Evolutionary conservation across 2,797 vertebrate species (phyloP), one percentile per base, ranked within the genome.

Genomic region (Cheirogaleus major): DNA sequence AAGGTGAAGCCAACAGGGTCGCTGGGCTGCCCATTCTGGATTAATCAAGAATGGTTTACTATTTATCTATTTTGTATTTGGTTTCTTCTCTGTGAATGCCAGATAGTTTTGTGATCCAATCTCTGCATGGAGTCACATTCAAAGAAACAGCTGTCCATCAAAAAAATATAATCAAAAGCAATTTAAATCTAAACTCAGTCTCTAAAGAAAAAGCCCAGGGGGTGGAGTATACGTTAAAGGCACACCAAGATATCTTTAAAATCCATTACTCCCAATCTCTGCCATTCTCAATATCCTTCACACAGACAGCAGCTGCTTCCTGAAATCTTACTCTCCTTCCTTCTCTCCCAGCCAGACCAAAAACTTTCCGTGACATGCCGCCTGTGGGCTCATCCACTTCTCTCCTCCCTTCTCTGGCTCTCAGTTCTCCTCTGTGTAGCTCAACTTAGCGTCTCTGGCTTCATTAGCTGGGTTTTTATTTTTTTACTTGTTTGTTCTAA

Each of bases 61-160:
- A 25, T 45, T 88, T 83, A 89, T 30, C 67, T 59, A 61, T 73
- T 85, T 67, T 79, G 17, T 63, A 78, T 82, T 84, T 82, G 85
- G 41, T 43, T 90, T 85, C 87, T 95, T 57, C 48, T 30, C 45
- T 78, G 2, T 57, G 25, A 57, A 70, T 70, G 8, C 27, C 67
- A 91, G 75, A 59, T 17, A 69, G 43, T 14, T 50, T 63, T 95
- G 61, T 50, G 43, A 48, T 84, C 38, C 17, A 30, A 55, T 52
- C 69, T 91, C 32, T 55, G 25, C 18, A 15, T 50, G 13, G 18
- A 78, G 10, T 93, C 18, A 32, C 6, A 22, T 91, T 95, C 89
- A 86, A 41, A 97, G 91, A 83, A 95, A 89, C 70, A 94, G 48
- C 70, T 95, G 63, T 81, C 89, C 43, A 69, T 93, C n/a, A 82